Evolutionary conservation across 2,797 vertebrate genomes (phyloP).

Genomic region (Syngnathus acus): DNA sequence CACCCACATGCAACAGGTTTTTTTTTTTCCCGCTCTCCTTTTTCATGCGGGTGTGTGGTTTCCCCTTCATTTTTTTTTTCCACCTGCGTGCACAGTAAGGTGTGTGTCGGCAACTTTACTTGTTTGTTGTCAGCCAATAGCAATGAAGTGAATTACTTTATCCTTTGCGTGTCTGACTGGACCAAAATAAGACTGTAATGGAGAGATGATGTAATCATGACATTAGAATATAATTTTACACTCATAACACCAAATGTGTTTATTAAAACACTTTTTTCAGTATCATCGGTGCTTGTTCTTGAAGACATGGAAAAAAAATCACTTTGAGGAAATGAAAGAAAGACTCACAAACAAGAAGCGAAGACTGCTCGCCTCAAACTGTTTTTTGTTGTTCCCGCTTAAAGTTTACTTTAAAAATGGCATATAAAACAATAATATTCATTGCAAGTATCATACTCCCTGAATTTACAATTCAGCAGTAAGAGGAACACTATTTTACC

Average conservation of each 20-base stretch:
- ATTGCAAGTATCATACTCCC: conserved; percentile 6
- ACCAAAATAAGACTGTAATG: background rate
- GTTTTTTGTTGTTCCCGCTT: too few relatives aligned
- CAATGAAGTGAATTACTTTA: conserved; percentile 1
- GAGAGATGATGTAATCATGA: too few relatives aligned
- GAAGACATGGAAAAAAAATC: too few relatives aligned
- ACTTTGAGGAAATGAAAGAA: too few relatives aligned
- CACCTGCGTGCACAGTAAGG: conserved; percentile 31
- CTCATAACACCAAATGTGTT: too few relatives aligned
- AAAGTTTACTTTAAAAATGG: too few relatives aligned
- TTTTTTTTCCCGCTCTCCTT: conserved; percentile 11
- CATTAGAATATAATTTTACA: too few relatives aligned
- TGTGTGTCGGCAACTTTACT: conserved; percentile 16
- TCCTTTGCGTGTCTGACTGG: conserved; percentile 8
- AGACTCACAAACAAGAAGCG: too few relatives aligned
- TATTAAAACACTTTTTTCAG: too few relatives aligned
- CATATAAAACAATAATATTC: background rate
- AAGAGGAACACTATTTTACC: background rate
- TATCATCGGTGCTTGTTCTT: too few relatives aligned
- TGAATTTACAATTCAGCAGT: background rate
- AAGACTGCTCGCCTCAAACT: too few relatives aligned
- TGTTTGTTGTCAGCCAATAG: conserved; percentile 24
- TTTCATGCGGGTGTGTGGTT: conserved; percentile 29
- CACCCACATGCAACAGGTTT: conserved; percentile 19
- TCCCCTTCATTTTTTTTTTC: conserved; percentile 25